Conservation (phyloP, 2,888 invertebrate species). For the Drosophila crucigera region DNA sequence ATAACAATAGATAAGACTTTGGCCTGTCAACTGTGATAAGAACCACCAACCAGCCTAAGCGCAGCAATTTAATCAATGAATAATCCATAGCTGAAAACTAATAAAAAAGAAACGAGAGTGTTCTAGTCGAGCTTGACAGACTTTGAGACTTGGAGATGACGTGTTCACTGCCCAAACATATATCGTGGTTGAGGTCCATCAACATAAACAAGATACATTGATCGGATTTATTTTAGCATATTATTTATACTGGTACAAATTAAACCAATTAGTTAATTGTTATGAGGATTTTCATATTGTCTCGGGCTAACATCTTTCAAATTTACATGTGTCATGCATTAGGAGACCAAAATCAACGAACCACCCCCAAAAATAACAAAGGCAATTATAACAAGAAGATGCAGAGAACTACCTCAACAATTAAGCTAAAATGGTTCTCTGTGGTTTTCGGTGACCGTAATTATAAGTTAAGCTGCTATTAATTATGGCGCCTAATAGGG, state of each 20-base stretch:
- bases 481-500: constrained; percentile 75
- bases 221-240: background rate
- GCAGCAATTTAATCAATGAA: background rate
- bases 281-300: constrained; percentile 36
- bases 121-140: background rate
- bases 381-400: constrained; percentile 8
- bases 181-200: background rate
- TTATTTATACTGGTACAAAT: background rate
- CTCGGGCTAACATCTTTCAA: constrained; percentile 25
- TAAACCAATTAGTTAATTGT: constrained; percentile 3
- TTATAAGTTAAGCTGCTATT: constrained; percentile 83
- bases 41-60: too few relatives aligned
- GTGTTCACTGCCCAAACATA: background rate
- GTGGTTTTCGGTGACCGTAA: constrained; percentile 79
- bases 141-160: background rate
- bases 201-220: background rate
- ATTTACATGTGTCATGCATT: constrained; percentile 38
- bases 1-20: background rate
- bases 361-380: constrained; percentile 20
- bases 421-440: constrained; percentile 78
- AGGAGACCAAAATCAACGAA: constrained; percentile 4
- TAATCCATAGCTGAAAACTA: background rate
- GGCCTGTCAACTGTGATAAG: background rate
- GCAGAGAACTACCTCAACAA: constrained; percentile 69
- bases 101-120: background rate